Conservation (phyloP, 2,888 invertebrate genomes). For the Mallateleia sp. region DNA sequence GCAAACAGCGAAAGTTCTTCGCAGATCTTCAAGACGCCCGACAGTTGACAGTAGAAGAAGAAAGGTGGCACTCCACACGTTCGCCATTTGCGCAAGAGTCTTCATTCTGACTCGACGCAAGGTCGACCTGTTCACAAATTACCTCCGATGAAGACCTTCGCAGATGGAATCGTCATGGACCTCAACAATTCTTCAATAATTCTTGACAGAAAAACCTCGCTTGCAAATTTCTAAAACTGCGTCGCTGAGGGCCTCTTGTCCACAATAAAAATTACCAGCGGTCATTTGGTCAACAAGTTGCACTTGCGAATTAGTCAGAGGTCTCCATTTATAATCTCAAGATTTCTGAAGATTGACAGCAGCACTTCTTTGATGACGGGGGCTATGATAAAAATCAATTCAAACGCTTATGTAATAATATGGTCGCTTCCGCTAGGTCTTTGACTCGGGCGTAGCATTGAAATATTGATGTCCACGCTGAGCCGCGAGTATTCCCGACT, state of each 20-base stretch:
- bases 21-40: no score
- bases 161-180: neutral
- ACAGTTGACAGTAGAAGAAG: neutral
- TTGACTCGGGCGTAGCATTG: conserved; percentile 9
- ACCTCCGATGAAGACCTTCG: neutral
- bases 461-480: neutral
- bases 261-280: no score
- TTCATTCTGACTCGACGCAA: neutral
- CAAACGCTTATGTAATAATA: conserved; percentile 40
- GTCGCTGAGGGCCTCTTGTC: no score
- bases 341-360: no score
- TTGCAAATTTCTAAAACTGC: neutral
- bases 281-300: no score
- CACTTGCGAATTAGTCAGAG: no score
- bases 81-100: neutral
- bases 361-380: no score
- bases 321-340: no score
- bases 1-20: no score
- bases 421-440: conserved; percentile 37
- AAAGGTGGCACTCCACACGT: neutral
- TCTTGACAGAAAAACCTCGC: neutral
- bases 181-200: neutral
- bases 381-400: neutral
- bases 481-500: neutral
- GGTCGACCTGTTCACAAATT: neutral